These are phyloP conservation scores for Hystrix cristata DNA, from an alignment of 2,113 vertebrate genomes.

Conservation along the genomic window DNA sequence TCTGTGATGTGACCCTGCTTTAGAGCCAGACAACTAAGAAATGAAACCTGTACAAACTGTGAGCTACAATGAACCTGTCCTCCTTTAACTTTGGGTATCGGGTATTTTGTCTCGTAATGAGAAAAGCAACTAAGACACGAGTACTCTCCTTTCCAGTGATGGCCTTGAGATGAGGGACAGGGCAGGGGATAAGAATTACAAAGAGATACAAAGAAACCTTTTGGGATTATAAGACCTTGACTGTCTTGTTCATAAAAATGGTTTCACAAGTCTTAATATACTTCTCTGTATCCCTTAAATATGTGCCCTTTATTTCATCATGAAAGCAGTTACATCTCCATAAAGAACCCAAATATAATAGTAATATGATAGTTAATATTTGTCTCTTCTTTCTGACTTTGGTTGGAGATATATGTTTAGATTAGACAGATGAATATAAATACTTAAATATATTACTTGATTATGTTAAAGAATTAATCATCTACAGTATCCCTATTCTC, in stretches of 20 bases:
- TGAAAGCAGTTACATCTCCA: background rate
- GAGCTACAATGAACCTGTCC: too few relatives aligned
- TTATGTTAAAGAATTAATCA: background rate
- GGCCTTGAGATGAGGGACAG: too few relatives aligned
- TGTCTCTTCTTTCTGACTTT: background rate
- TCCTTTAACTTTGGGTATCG: too few relatives aligned
- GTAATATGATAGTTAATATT: background rate
- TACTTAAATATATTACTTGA: background rate
- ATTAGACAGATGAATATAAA: background rate
- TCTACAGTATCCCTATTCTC: background rate
- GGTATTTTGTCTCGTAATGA: too few relatives aligned
- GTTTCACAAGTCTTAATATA: background rate
- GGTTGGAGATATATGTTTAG: background rate
- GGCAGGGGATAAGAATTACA: background rate
- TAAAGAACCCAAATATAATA: background rate
- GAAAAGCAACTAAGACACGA: too few relatives aligned
- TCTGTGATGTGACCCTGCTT: too few relatives aligned
- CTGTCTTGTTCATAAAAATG: background rate
- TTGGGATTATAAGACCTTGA: background rate
- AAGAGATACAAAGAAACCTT: background rate
- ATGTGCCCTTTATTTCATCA: background rate
- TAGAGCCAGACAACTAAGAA: too few relatives aligned
- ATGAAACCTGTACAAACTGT: too few relatives aligned
- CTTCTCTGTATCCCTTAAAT: background rate
- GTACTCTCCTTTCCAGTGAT: background rate